Percentiles rank a stretch among this genome's conserved stretches.
phyloP scores from a whole-genome alignment of 2,888 invertebrate genomes.

The Pelosia muscerda region DNA sequence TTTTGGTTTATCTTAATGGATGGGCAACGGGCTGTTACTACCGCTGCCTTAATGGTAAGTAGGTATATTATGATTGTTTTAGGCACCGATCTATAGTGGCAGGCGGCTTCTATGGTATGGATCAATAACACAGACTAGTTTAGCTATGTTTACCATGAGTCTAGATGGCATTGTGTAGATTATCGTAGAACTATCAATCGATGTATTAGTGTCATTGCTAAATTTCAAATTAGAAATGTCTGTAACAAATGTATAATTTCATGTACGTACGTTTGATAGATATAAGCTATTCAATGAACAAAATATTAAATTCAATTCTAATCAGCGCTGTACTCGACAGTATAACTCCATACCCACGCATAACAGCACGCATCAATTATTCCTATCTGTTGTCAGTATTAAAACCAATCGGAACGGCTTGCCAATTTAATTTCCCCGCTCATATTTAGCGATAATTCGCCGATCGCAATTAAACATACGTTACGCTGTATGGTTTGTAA shows the following conservation, averaged over 20 bases:
- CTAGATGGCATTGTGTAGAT: too few relatives aligned
- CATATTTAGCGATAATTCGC: slow-evolving; percentile 47
- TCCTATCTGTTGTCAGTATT: slow-evolving; percentile 58
- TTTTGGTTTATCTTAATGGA: neutral
- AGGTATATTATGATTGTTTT: too few relatives aligned
- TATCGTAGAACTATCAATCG: too few relatives aligned
- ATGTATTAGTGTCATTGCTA: too few relatives aligned
- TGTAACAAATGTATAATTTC: neutral
- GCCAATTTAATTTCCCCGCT: slow-evolving; percentile 48
- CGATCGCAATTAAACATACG: slow-evolving; percentile 40
- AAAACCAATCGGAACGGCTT: slow-evolving; percentile 52
- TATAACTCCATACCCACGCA: slow-evolving; percentile 41
- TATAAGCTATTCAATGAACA: neutral
- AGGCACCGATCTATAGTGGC: too few relatives aligned
- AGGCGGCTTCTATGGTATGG: too few relatives aligned
- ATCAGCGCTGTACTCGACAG: slow-evolving; percentile 25
- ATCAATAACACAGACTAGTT: too few relatives aligned
- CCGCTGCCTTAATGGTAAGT: too few relatives aligned
- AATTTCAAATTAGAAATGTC: too few relatives aligned
- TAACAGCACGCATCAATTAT: slow-evolving; percentile 61
- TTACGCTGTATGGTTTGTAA: slow-evolving; percentile 25
- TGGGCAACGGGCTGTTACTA: too few relatives aligned
- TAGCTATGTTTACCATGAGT: too few relatives aligned
- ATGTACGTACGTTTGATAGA: neutral
- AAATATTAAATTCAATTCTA: neutral